phyloP scores from a whole-genome alignment of 2,888 invertebrate genomes.

The Harmothoe impar region DNA sequence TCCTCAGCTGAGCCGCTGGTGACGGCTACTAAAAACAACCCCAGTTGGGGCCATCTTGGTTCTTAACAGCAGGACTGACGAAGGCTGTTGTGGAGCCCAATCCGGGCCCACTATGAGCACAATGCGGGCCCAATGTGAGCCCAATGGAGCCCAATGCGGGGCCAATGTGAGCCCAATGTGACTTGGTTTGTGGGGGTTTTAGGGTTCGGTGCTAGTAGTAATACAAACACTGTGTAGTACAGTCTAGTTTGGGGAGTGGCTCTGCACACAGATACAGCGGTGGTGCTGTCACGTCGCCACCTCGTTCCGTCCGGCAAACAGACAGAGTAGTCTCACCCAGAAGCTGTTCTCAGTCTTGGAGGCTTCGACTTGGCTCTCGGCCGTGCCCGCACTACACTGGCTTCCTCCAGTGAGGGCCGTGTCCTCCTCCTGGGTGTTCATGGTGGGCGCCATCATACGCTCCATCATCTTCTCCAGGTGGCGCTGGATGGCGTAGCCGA shows the following conservation, averaged over 20 bases:
- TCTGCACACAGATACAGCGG: background rate
- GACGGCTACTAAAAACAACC: background rate
- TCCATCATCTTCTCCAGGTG: conserved; percentile 71
- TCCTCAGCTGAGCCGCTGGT: background rate
- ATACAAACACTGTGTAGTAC: background rate
- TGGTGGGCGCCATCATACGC: conserved; percentile 52
- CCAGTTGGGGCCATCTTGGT: background rate
- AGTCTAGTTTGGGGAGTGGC: background rate
- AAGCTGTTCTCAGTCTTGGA: conserved; percentile 47
- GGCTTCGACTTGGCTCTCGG: background rate
- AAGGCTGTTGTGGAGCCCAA: background rate
- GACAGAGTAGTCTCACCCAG: conserved; percentile 61
- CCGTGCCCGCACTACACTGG: background rate
- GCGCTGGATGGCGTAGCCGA: conserved; percentile 72
- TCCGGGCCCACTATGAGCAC: background rate
- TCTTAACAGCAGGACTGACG: background rate
- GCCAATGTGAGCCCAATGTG: background rate
- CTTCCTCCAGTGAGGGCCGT: background rate
- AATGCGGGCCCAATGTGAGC: background rate
- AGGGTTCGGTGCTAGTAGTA: background rate
- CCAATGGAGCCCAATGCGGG: background rate
- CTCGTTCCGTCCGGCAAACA: conserved; percentile 51
- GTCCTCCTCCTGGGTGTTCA: background rate
- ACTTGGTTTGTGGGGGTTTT: background rate
- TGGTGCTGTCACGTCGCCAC: conserved; percentile 56